phyloP scores from a whole-genome alignment of 2,888 invertebrate species.

The Cheilosia pagana region DNA sequence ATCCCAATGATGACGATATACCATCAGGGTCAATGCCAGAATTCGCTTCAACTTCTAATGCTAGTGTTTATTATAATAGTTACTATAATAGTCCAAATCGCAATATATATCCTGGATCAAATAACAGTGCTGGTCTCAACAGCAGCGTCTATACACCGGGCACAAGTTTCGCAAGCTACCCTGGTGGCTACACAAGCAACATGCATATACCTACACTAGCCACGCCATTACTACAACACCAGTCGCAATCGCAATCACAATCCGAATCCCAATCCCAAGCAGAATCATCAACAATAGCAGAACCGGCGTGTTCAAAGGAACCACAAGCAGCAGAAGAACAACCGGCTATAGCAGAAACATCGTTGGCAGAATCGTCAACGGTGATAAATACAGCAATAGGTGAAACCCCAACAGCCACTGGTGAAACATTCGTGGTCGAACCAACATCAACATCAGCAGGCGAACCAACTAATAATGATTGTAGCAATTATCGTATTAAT shows the following conservation, averaged over 20 bases:
- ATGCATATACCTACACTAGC: background rate
- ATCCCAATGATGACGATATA: conserved; percentile 42
- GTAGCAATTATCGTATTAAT: background rate
- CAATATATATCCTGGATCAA: conserved; percentile 62
- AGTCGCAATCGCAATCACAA: background rate
- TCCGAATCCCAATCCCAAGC: too few relatives aligned
- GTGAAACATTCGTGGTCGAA: background rate
- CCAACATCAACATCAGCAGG: background rate
- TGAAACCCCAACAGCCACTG: background rate
- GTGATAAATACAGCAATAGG: conserved; percentile 4
- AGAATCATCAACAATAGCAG: background rate
- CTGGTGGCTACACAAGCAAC: background rate
- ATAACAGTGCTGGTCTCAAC: conserved; percentile 60
- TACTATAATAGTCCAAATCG: conserved; percentile 75
- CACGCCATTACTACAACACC: background rate
- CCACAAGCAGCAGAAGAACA: background rate
- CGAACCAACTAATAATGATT: conserved; percentile 23
- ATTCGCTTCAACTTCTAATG: conserved; percentile 75
- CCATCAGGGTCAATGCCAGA: conserved; percentile 52
- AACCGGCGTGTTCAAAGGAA: background rate
- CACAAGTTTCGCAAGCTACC: background rate
- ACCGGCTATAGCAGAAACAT: background rate
- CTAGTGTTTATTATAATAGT: conserved; percentile 77
- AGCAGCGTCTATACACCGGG: conserved; percentile 11
- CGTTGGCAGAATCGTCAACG: conserved; percentile 2